These are phyloP conservation scores for Belonocnema kinseyi DNA, from an alignment of 1,140 invertebrate species.

Conservation along the genomic window DNA sequence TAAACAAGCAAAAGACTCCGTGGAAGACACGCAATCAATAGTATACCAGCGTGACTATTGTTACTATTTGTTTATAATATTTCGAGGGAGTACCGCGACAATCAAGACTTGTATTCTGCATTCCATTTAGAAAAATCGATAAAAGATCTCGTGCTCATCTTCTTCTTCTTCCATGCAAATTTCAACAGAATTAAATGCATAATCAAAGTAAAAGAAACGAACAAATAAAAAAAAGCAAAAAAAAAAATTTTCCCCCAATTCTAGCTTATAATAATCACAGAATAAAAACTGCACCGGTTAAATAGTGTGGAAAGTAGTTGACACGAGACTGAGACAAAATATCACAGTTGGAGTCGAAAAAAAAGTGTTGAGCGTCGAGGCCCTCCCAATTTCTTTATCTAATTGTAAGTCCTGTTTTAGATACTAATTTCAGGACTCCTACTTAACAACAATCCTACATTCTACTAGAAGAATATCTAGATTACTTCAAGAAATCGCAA, in stretches of 20 bases:
- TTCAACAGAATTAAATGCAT: slow-evolving; percentile 17
- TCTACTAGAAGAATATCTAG: slow-evolving; percentile 68
- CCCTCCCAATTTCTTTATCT: slow-evolving; percentile 56
- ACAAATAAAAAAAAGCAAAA: background rate
- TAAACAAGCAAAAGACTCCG: slow-evolving; percentile 53
- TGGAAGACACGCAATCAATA: slow-evolving; percentile 57
- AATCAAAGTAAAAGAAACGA: background rate
- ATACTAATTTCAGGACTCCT: slow-evolving; percentile 60
- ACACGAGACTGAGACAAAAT: slow-evolving; percentile 65
- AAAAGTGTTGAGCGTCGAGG: slow-evolving; percentile 62
- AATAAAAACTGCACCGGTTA: slow-evolving; percentile 4
- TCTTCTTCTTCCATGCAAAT: background rate
- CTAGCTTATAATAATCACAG: slow-evolving; percentile 33
- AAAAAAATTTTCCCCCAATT: slow-evolving; percentile 23
- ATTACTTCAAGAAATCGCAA: slow-evolving; percentile 62
- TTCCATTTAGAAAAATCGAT: slow-evolving; percentile 60
- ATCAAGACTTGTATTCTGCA: slow-evolving; percentile 47
- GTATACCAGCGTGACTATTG: slow-evolving; percentile 53
- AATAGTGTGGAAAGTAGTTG: slow-evolving; percentile 26
- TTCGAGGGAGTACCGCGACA: slow-evolving; percentile 61
- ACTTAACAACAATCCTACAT: slow-evolving; percentile 71
- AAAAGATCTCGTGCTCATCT: slow-evolving; percentile 53
- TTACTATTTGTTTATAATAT: slow-evolving; percentile 62
- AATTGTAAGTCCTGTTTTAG: slow-evolving; percentile 40
- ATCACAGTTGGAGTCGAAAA: slow-evolving; percentile 67